Conservation (phyloP, 1,140 invertebrate genomes). For the Meteorus sp. region DNA sequence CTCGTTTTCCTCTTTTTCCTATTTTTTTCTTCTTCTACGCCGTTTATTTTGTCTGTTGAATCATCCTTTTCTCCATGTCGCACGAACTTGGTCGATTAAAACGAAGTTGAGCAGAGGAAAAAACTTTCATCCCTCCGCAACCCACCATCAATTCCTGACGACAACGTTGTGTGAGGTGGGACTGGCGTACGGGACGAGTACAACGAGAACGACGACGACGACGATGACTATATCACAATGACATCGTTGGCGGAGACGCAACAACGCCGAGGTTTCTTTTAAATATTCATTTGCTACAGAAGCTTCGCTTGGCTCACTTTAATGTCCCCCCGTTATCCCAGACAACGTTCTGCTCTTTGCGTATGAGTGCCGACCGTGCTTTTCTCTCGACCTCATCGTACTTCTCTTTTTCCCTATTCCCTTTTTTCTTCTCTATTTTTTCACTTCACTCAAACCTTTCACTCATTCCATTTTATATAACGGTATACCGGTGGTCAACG, state of each 20-base stretch:
- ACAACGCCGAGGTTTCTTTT: slow-evolving; percentile 35
- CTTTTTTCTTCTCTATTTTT: neutral
- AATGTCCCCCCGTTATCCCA: slow-evolving; percentile 43
- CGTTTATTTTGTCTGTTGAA: neutral
- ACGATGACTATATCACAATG: neutral
- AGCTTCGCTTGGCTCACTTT: slow-evolving; percentile 33
- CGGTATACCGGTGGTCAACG: neutral
- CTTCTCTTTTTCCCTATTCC: slow-evolving; percentile 1
- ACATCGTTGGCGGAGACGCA: neutral
- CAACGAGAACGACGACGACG: no score
- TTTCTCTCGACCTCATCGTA: neutral
- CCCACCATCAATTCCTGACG: slow-evolving; percentile 2
- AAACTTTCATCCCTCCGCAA: neutral
- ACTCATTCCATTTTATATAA: no score
- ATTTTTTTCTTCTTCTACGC: slow-evolving; percentile 2
- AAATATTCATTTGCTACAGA: slow-evolving; percentile 43
- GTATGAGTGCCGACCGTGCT: slow-evolving; percentile 28
- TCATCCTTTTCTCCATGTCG: neutral
- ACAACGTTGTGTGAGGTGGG: no score
- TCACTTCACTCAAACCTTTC: no score
- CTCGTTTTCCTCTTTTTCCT: slow-evolving; percentile 4
- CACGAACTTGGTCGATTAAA: slow-evolving; percentile 26
- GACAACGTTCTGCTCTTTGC: slow-evolving; percentile 42
- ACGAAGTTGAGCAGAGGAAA: slow-evolving; percentile 19
- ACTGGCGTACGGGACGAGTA: no score